These are phyloP conservation scores for Lagria hirta DNA, from an alignment of 2,888 invertebrate genomes.

Conservation along the genomic window DNA sequence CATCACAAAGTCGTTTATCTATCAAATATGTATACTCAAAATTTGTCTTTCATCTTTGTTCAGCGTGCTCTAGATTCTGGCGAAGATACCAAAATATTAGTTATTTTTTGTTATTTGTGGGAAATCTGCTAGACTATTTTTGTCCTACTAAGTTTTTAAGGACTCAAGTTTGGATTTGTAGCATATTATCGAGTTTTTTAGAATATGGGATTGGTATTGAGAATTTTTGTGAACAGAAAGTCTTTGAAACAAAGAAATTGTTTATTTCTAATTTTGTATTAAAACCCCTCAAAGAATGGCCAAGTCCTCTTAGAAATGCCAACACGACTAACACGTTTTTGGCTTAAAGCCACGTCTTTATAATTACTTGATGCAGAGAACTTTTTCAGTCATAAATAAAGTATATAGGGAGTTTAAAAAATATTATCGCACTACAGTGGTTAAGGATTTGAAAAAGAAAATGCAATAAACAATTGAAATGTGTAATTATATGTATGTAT, in stretches of 20 bases:
- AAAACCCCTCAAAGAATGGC: slow-evolving; percentile 13
- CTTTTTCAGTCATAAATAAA: too few relatives aligned
- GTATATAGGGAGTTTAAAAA: too few relatives aligned
- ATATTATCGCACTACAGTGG: too few relatives aligned
- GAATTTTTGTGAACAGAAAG: too few relatives aligned
- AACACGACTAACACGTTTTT: slow-evolving; percentile 15
- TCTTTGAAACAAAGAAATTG: too few relatives aligned
- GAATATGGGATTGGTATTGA: too few relatives aligned
- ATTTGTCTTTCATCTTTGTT: slow-evolving; percentile 18
- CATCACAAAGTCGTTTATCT: slow-evolving; percentile 21
- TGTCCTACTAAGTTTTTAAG: slow-evolving; percentile 14
- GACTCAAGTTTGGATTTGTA: too few relatives aligned
- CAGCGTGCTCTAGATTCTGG: slow-evolving; percentile 13
- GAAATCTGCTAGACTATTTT: slow-evolving; percentile 18
- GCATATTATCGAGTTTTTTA: too few relatives aligned
- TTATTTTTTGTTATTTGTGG: slow-evolving; percentile 13
- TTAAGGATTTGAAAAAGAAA: too few relatives aligned
- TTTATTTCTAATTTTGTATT: slow-evolving; percentile 4
- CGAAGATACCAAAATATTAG: slow-evolving; percentile 16
- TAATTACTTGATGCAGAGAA: slow-evolving; percentile 11
- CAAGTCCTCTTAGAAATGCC: slow-evolving; percentile 16
- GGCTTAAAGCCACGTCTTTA: slow-evolving; percentile 12
- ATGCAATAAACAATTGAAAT: too few relatives aligned
- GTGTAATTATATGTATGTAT: too few relatives aligned
- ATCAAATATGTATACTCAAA: slow-evolving; percentile 21